phyloP scores from a whole-genome alignment of 2,888 invertebrate genomes.

The Patella pellucida region DNA sequence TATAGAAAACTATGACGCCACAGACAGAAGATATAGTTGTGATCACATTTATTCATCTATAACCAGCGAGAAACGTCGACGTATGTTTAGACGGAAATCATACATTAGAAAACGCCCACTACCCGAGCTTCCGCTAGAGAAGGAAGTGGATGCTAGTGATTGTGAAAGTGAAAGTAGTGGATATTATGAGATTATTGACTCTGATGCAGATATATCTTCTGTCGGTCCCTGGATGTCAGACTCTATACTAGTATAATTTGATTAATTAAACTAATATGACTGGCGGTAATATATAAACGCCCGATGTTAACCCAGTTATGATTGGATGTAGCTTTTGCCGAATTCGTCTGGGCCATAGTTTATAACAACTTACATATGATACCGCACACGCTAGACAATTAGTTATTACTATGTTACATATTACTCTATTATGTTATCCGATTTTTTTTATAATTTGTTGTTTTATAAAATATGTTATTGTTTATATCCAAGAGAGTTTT shows the following conservation, averaged over 20 bases:
- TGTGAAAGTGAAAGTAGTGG: background rate
- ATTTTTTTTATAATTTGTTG: too few relatives aligned
- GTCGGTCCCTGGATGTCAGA: background rate
- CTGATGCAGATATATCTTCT: background rate
- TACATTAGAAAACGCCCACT: background rate
- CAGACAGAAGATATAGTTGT: background rate
- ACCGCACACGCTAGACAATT: too few relatives aligned
- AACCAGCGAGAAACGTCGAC: background rate
- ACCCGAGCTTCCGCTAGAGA: background rate
- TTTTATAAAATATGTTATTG: too few relatives aligned
- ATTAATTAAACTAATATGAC: too few relatives aligned
- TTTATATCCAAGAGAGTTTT: too few relatives aligned
- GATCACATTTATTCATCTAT: background rate
- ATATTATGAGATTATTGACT: conserved; percentile 4
- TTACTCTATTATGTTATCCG: too few relatives aligned
- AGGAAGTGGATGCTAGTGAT: background rate
- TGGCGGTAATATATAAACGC: too few relatives aligned
- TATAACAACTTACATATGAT: too few relatives aligned
- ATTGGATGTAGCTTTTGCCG: too few relatives aligned
- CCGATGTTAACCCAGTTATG: too few relatives aligned
- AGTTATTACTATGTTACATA: too few relatives aligned
- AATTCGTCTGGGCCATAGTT: too few relatives aligned
- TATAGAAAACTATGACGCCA: background rate
- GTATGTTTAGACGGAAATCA: background rate
- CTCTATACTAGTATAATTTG: background rate